Evolutionary conservation across 2,888 invertebrate genomes (phyloP).

Genomic region (Cerastis rubricosa): DNA sequence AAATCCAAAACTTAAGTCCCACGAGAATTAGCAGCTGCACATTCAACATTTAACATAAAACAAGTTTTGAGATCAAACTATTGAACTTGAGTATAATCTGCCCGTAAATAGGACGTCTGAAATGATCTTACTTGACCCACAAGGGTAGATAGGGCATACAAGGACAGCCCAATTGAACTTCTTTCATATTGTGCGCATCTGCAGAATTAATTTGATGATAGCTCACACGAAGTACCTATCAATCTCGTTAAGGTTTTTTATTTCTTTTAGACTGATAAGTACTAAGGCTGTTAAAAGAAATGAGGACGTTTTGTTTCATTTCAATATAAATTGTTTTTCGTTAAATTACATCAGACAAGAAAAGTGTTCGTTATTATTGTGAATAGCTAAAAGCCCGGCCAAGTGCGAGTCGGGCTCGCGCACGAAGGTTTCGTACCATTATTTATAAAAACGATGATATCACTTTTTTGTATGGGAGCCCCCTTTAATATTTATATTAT

Average conservation of each 20-base stretch:
- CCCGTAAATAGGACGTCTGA: conserved; percentile 33
- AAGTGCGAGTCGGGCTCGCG: no score
- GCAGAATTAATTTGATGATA: conserved; percentile 36
- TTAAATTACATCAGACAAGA: not conserved
- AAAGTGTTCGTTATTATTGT: not conserved
- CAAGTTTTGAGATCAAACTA: conserved; percentile 31
- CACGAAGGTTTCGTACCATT: no score
- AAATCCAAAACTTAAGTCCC: not conserved
- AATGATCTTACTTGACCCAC: conserved; percentile 42
- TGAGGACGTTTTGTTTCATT: not conserved
- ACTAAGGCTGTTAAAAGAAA: not conserved
- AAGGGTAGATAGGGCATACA: conserved; percentile 44
- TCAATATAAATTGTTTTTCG: not conserved
- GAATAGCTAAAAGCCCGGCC: no score
- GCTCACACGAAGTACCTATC: not conserved
- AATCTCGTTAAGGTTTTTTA: conserved; percentile 9
- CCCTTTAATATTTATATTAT: no score
- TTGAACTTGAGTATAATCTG: conserved; percentile 29
- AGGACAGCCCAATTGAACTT: conserved; percentile 48
- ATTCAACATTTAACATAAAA: conserved; percentile 21
- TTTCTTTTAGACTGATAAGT: not conserved
- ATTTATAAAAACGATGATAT: no score
- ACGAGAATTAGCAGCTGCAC: conserved; percentile 1
- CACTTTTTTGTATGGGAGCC: no score
- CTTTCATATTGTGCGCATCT: conserved; percentile 34